Evolutionary conservation across 1,140 invertebrate species (phyloP), one percentile per base, ranked within the genome.

Genomic region (Carcinoscorpius rotundicauda): DNA sequence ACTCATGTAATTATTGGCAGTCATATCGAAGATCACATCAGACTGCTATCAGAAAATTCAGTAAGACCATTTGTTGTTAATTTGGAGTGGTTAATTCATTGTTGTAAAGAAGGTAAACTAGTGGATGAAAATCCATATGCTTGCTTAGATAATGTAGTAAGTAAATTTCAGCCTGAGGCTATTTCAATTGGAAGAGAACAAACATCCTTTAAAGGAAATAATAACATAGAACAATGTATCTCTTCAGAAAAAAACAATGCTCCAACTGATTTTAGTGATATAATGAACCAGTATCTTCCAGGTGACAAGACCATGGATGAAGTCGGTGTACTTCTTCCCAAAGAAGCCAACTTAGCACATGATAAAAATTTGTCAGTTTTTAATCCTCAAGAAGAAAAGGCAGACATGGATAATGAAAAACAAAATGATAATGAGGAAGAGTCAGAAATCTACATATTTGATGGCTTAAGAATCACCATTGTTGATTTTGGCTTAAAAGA

Each of bases 1-100:
- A 89, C 89, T 0, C 91, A 94, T 76, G 83, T 89, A 51, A 81
- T 91, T 49, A 80, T 89, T 48, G 87, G 86, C 3, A 83, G 87
- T 55, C 68, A 68, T 29, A 67, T 72, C 60, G 69, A 73, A 10
- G 69, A 71, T 56, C 70, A 78, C 56, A 67, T 75, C 3, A 66
- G 76, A n/a, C 61, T 64, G 48, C 61, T 77, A 3, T 72, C 72
- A 60, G 57, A 65, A 58, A 55, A 69, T 63, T 67, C 71, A 73
- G 77, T 68, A 72, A 86, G 84, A 67, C 82, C 84, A 10, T 81
- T 82, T 69, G 78, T 89, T 58, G 82, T 93, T 3, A 82, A 77
- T 56, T 51, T 86, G 57, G 77, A 83, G 10, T 93, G 91, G 91
- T 73, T 93, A 49, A 72, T 85, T 11, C 82, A 86, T 66, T 88